Conservation (phyloP, 2,113 vertebrate species). For the Andinoacara biseriatus region DNA sequence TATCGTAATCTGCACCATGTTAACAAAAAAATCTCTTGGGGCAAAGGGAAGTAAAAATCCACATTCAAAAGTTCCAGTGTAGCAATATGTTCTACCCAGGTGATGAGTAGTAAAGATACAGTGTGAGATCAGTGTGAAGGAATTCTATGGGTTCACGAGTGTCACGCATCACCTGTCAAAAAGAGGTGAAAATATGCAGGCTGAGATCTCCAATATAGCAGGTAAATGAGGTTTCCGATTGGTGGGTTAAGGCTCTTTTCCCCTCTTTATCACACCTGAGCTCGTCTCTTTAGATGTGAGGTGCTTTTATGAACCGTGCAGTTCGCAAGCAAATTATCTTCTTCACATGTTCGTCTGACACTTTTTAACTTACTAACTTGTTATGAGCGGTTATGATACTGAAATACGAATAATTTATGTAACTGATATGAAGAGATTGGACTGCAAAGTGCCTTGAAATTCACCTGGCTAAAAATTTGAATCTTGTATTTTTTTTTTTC, state of each 20-base stretch:
- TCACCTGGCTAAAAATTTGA: neutral
- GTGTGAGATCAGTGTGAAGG: conserved; percentile 43
- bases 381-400: neutral
- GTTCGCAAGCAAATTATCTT: neutral
- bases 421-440: neutral
- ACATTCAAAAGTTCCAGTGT: conserved; percentile 18
- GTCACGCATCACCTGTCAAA: conserved; percentile 67
- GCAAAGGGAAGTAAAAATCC: conserved; percentile 13
- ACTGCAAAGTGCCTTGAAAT: neutral
- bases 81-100: conserved; percentile 50
- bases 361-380: neutral
- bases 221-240: conserved; percentile 56
- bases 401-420: neutral
- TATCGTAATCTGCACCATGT: conserved; percentile 53
- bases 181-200: conserved; percentile 49
- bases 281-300: conserved; percentile 18
- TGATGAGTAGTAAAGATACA: conserved; percentile 53
- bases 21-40: conserved; percentile 33
- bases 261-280: conserved; percentile 35
- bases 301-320: conserved; percentile 21
- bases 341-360: neutral
- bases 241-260: conserved; percentile 25
- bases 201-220: conserved; percentile 55
- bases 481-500: neutral
- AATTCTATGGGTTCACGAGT: conserved; percentile 57